Conservation (phyloP, 2,113 vertebrate species). For the Procavia capensis region DNA sequence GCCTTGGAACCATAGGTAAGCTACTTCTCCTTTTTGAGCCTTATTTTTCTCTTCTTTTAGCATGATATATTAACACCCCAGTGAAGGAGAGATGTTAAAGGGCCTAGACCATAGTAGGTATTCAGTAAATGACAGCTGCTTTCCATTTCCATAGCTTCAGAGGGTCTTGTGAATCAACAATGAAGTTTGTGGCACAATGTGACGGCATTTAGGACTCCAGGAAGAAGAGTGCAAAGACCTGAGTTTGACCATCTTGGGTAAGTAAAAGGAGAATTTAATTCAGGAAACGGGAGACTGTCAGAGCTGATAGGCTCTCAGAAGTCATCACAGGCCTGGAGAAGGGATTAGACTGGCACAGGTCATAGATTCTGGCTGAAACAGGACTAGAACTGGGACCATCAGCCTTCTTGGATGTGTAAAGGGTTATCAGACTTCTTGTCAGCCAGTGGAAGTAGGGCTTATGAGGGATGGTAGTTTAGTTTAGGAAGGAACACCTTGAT, state of each 20-base stretch:
- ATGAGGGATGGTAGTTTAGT: background rate
- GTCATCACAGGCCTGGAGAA: background rate
- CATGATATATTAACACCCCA: background rate
- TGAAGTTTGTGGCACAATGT: background rate
- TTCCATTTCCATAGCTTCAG: background rate
- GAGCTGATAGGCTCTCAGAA: background rate
- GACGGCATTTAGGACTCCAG: background rate
- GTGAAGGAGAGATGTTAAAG: background rate
- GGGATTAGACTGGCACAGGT: background rate
- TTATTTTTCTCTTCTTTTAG: conserved; percentile 18
- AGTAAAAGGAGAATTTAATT: conserved; percentile 14
- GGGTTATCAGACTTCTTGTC: background rate
- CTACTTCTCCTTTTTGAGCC: background rate
- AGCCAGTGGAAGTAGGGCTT: background rate
- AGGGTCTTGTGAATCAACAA: background rate
- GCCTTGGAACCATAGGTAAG: background rate
- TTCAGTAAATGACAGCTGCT: background rate
- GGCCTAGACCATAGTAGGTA: background rate
- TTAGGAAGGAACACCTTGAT: background rate
- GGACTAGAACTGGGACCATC: background rate
- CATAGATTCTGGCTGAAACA: background rate
- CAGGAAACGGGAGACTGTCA: background rate
- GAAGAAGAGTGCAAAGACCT: background rate
- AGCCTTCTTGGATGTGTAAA: background rate
- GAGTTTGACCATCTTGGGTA: background rate